These are phyloP conservation scores for Drosophila insularis DNA, from an alignment of 1,140 invertebrate genomes.

Conservation along the genomic window DNA sequence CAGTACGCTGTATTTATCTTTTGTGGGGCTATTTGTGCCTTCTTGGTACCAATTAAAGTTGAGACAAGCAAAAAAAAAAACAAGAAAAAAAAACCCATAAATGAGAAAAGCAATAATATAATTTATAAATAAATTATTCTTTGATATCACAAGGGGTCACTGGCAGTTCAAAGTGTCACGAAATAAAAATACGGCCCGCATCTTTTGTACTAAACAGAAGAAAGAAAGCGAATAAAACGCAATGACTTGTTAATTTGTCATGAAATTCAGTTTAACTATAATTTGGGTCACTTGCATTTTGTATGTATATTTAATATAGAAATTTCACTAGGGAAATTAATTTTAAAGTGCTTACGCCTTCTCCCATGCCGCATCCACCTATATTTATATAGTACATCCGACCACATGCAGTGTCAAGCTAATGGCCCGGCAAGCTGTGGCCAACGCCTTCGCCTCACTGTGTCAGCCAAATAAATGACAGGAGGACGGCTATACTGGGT, in stretches of 20 bases:
- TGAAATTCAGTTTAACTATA: conserved; percentile 1
- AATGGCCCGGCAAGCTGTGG: conserved; percentile 52
- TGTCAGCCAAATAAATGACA: conserved; percentile 34
- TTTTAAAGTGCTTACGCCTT: conserved; percentile 47
- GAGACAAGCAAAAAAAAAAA: conserved; percentile 8
- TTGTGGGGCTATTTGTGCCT: not conserved
- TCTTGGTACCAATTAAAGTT: conserved; percentile 15
- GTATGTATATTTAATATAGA: conserved; percentile 30
- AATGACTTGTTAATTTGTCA: conserved; percentile 13
- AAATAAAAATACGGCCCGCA: conserved; percentile 33
- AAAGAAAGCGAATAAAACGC: not conserved
- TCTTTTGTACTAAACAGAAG: conserved; percentile 15
- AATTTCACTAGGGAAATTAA: conserved; percentile 61
- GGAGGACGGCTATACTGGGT: conserved; percentile 23
- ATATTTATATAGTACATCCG: not conserved
- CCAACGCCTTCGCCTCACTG: conserved; percentile 55
- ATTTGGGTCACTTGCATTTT: conserved; percentile 26
- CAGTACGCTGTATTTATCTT: not conserved
- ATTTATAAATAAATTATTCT: conserved; percentile 9
- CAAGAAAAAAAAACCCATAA: too few species aligned
- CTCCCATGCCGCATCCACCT: not conserved
- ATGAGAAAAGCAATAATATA: conserved; percentile 6
- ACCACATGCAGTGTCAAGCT: conserved; percentile 21
- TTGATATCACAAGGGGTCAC: not conserved
- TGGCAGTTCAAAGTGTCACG: conserved; percentile 32